A percentile compares a stretch with the other conserved stretches of the same genome.
Evolutionary conservation across 1,140 invertebrate species (phyloP).

Genomic region (Hesperophylax magnus): DNA sequence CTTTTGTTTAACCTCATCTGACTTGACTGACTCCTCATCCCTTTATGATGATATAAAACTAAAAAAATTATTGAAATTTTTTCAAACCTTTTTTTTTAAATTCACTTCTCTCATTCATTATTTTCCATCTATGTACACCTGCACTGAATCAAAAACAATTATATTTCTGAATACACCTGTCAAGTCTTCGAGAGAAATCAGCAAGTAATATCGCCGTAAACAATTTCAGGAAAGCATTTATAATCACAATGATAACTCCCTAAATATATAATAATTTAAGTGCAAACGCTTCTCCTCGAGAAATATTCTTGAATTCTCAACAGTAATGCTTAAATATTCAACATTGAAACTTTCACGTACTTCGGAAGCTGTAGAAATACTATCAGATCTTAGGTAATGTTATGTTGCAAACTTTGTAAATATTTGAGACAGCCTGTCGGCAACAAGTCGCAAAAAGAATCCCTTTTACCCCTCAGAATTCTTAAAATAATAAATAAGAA

Average conservation of each 20-base stretch:
- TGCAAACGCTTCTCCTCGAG: background rate
- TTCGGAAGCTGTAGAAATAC: too few relatives aligned
- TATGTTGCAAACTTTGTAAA: constrained; percentile 4
- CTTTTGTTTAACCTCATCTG: too few relatives aligned
- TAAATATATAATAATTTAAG: constrained; percentile 8
- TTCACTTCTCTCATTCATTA: too few relatives aligned
- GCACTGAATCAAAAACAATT: too few relatives aligned
- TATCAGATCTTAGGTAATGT: background rate
- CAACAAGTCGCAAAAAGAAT: constrained; percentile 23
- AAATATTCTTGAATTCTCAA: background rate
- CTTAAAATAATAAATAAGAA: background rate
- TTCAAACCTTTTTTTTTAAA: too few relatives aligned
- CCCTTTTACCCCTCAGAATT: background rate
- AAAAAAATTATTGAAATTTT: too few relatives aligned
- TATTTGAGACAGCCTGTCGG: constrained; percentile 15
- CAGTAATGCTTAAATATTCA: background rate
- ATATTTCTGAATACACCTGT: background rate
- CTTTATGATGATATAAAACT: too few relatives aligned
- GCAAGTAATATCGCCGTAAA: background rate
- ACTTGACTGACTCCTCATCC: too few relatives aligned
- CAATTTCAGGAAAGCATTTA: background rate
- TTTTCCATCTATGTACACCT: too few relatives aligned
- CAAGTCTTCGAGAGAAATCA: background rate
- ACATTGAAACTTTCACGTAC: constrained; percentile 7
- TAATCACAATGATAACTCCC: background rate